Evolutionary conservation across 2,888 invertebrate species (phyloP).

Genomic region (Cenopis cana): DNA sequence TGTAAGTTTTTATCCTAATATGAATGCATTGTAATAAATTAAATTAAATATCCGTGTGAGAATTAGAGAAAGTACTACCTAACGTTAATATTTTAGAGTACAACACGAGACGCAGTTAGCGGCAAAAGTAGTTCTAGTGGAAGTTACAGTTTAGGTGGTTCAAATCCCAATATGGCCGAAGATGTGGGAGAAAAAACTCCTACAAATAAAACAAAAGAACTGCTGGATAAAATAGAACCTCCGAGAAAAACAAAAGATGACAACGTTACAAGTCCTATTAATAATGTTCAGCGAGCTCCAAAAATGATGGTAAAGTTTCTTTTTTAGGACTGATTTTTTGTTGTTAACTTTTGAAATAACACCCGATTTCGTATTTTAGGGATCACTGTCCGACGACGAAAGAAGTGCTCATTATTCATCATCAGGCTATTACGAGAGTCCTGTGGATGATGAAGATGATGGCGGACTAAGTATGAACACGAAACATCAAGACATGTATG

Average conservation of each 20-base stretch:
- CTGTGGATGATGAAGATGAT: conserved; percentile 87
- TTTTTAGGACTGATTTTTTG: background rate
- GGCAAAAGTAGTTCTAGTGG: conserved; percentile 83
- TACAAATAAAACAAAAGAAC: conserved; percentile 64
- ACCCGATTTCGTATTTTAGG: conserved; percentile 64
- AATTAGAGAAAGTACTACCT: background rate
- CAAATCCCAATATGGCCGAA: conserved; percentile 77
- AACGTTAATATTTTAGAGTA: conserved; percentile 54
- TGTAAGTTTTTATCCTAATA: conserved; percentile 50
- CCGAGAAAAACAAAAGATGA: conserved; percentile 59
- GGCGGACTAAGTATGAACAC: conserved; percentile 77
- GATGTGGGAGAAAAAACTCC: conserved; percentile 61
- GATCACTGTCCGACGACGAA: conserved; percentile 88
- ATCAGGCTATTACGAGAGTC: conserved; percentile 91
- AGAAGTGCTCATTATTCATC: conserved; percentile 89
- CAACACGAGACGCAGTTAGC: conserved; percentile 69
- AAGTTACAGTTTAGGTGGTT: conserved; percentile 81
- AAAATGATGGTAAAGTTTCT: conserved; percentile 69
- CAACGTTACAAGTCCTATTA: conserved; percentile 56
- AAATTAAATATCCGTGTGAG: background rate
- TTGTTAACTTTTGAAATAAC: background rate
- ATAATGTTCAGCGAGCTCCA: conserved; percentile 72
- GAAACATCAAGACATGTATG: background rate
- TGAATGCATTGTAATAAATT: conserved; percentile 47
- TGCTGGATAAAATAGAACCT: conserved; percentile 60